phyloP scores from a whole-genome alignment of 2,113 vertebrate species.

The Psilopogon haemacephalus region DNA sequence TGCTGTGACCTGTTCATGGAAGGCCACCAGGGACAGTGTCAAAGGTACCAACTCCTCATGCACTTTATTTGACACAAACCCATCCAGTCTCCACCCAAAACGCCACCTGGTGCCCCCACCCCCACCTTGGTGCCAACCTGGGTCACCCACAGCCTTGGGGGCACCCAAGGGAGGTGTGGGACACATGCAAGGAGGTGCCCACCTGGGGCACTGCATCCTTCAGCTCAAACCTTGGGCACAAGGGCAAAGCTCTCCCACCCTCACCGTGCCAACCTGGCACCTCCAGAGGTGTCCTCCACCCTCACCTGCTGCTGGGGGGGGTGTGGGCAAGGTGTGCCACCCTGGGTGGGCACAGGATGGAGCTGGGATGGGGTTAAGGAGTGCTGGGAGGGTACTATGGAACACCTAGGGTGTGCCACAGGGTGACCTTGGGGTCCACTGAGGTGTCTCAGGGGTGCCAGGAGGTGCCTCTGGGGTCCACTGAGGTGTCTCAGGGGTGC shows the following conservation, averaged over 20 bases:
- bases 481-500: neutral
- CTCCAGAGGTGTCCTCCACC: neutral
- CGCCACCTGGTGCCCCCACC: no score
- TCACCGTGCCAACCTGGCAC: no score
- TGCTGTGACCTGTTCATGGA: no score
- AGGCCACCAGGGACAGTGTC: no score
- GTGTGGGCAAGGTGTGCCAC: fast-evolving
- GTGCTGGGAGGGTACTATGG: neutral
- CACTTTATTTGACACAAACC: neutral
- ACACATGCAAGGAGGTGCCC: no score
- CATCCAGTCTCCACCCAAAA: neutral
- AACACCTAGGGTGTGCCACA: neutral
- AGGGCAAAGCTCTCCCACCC: no score
- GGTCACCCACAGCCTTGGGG: neutral
- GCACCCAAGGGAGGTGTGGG: neutral
- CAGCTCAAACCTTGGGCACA: no score
- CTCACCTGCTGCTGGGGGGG: neutral
- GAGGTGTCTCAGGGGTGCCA: neutral
- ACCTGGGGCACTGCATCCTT: no score
- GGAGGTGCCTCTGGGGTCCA: neutral
- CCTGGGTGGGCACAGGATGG: neutral
- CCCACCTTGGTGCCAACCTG: no score
- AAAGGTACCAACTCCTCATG: neutral
- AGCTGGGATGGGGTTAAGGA: neutral
- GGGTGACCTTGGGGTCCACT: no score